Evolutionary conservation across 2,113 vertebrate genomes (phyloP), one percentile per base, ranked within the genome.

Genomic region (Pterocles gutturalis): DNA sequence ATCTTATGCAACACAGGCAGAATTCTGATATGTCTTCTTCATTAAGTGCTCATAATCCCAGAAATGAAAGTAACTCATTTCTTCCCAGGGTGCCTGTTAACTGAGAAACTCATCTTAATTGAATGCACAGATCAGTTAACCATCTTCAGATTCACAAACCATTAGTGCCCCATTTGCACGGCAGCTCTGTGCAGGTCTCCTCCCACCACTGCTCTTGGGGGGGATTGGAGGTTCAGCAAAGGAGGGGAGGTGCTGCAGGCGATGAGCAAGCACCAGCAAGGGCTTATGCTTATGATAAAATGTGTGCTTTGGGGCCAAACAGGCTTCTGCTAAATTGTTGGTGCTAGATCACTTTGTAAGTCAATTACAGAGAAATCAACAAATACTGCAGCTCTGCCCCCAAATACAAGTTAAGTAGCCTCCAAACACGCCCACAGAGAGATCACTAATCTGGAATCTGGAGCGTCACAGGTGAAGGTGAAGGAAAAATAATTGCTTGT

Each of bases 11-110:
- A 90, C 87, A 87, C 6, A 69, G 78, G 73, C 82, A 62, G 89
- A 96, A 96, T 96, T 96, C 96, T 95, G 97, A 96, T 96, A 94
- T 36, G 87, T 57, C 89, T 96, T 94, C 96, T 97, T 96, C 97
- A 98, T 98, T 98, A 98, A 97, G 90, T 72, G 94, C 96, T 97
- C 97, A 84, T 93, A 96, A 91, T 97, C 83, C 95, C 95, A 98
- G 97, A 97, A 97, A 97, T 83, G 95, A 97, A 95, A 96, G 94
- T 43, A 96, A 95, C 96, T 91, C 58, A 49, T 91, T 93, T 97
- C 97, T 96, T 98, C 98, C 97, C 97, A 95, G 98, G 96, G 97
- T 97, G 96, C 94, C 97, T 96, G 97, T 97, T 97, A 97, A 97
- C 96, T 93, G 96, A 93, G 97, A 94, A 97, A 96, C 97, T 92